These are phyloP conservation scores for Cylas formicarius DNA, from an alignment of 1,140 invertebrate species.

Conservation along the genomic window DNA sequence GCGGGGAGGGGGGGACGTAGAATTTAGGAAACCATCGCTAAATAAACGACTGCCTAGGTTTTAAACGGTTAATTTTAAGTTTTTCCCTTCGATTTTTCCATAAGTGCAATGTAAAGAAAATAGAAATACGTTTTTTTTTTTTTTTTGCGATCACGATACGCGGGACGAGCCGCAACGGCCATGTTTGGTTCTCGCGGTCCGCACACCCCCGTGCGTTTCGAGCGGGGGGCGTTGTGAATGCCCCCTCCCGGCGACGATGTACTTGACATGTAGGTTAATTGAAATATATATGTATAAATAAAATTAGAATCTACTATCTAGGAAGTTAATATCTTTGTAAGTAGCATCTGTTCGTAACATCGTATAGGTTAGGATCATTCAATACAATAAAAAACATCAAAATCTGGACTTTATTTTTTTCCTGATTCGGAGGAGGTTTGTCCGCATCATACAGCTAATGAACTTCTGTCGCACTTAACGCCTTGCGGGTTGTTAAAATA, in stretches of 20 bases:
- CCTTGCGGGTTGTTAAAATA: no score
- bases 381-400: conserved; percentile 42
- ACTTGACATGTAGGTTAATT: conserved; percentile 37
- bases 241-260: conserved; percentile 22
- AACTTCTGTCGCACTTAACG: no score
- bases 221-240: conserved; percentile 31
- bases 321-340: conserved; percentile 45
- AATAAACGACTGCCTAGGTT: conserved; percentile 37
- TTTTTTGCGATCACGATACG: no score
- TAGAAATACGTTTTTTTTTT: conserved; percentile 14
- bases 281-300: conserved; percentile 44
- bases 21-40: conserved; percentile 17
- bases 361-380: conserved; percentile 42
- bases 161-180: conserved; percentile 9
- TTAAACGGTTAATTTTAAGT: conserved; percentile 32
- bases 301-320: conserved; percentile 42
- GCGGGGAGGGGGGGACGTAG: no score
- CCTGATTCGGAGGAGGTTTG: no score
- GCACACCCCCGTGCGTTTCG: conserved; percentile 22
- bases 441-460: no score
- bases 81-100: conserved; percentile 31
- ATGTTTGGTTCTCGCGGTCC: neutral
- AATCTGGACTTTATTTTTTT: no score
- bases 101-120: conserved; percentile 42
- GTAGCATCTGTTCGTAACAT: conserved; percentile 44